Evolutionary conservation across 2,797 vertebrate genomes (phyloP).

Genomic region (Intellagama lesueurii): DNA sequence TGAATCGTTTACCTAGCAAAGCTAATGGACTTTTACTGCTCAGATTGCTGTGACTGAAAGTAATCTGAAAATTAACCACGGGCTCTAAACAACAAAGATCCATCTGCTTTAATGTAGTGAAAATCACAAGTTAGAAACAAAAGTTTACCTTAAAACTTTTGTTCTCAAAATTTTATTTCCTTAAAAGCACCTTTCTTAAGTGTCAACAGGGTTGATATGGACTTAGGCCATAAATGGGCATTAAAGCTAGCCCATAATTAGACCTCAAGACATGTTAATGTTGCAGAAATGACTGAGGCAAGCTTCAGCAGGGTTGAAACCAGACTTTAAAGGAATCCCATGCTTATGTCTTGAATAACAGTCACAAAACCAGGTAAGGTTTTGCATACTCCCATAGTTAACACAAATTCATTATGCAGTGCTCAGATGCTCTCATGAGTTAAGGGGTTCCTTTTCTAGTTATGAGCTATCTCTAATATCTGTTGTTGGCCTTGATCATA

Average conservation of each 20-base stretch:
- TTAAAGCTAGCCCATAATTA: too few relatives aligned
- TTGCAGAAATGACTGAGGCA: too few relatives aligned
- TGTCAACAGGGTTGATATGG: not conserved
- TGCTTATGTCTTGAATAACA: too few relatives aligned
- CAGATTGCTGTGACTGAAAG: constrained; percentile 20
- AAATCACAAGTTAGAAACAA: constrained; percentile 22
- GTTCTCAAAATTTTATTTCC: not conserved
- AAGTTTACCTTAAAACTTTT: constrained; percentile 29
- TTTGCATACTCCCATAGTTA: too few relatives aligned
- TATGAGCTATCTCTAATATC: too few relatives aligned
- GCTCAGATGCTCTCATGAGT: too few relatives aligned
- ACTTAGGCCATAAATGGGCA: not conserved
- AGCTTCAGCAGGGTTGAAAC: too few relatives aligned
- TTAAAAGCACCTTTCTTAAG: not conserved
- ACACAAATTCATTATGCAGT: too few relatives aligned
- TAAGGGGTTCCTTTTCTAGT: too few relatives aligned
- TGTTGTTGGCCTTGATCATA: not conserved
- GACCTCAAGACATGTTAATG: too few relatives aligned
- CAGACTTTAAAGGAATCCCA: too few relatives aligned
- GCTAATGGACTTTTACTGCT: constrained; percentile 16
- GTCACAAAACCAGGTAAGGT: too few relatives aligned
- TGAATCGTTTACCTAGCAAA: not conserved
- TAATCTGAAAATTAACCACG: constrained; percentile 24
- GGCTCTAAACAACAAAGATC: constrained; percentile 26
- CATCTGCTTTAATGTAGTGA: constrained; percentile 21